A percentile compares a stretch with the other conserved stretches of the same genome.
Evolutionary conservation across 37 sponge, comb jelly and placozoan species (phyloP).

Genomic region (Beroe forskalii): DNA sequence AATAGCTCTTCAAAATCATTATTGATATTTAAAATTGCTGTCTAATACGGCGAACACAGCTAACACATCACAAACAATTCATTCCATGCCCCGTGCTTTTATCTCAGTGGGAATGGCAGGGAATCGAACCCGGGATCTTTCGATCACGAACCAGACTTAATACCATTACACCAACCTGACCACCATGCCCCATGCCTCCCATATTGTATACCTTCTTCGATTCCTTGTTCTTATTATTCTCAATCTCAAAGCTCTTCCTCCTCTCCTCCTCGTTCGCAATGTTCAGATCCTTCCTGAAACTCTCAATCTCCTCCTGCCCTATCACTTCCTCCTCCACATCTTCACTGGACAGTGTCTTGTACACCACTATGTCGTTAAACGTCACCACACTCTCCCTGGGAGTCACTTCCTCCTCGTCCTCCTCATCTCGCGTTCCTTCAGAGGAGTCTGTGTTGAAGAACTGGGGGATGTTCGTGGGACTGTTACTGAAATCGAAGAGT

Average conservation of each 20-base stretch:
- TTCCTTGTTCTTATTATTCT: not conserved
- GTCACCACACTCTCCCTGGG: not conserved
- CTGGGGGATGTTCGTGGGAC: not conserved
- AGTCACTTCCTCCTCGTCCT: not conserved
- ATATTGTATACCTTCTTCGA: not conserved
- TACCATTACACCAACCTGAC: too few relatives aligned
- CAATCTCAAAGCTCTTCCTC: not conserved
- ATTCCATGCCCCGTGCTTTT: too few relatives aligned
- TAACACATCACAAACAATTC: too few relatives aligned
- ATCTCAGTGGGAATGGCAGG: too few relatives aligned
- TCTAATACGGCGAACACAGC: too few relatives aligned
- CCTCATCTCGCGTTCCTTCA: not conserved
- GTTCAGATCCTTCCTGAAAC: not conserved
- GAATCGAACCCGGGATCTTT: too few relatives aligned
- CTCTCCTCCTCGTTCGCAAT: not conserved
- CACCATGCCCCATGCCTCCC: too few relatives aligned
- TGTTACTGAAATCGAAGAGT: not conserved
- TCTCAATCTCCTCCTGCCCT: not conserved
- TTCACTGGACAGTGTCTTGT: not conserved
- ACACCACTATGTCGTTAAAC: constrained; percentile 7
- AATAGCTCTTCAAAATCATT: too few relatives aligned
- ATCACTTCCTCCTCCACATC: not conserved
- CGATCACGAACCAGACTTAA: too few relatives aligned
- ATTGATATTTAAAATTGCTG: too few relatives aligned
- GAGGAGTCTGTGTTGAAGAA: not conserved